These are phyloP conservation scores for Lophius americanus DNA, from an alignment of 2,797 vertebrate genomes.

Conservation along the genomic window DNA sequence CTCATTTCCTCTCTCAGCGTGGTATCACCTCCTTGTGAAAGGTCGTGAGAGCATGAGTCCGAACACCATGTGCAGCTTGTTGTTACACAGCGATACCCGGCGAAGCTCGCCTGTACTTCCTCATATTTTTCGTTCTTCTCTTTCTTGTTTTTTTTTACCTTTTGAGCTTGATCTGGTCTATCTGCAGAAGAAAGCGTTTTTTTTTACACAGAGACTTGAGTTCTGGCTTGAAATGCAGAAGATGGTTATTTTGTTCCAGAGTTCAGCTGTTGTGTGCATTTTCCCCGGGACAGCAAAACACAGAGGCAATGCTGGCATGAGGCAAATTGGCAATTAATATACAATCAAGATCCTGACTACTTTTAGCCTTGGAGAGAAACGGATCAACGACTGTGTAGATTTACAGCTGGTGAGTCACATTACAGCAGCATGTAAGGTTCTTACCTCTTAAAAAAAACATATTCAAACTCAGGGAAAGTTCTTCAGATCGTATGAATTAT, in stretches of 20 bases:
- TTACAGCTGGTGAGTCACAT: slow-evolving; percentile 26
- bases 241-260: slow-evolving; percentile 22
- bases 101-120: slow-evolving; percentile 10
- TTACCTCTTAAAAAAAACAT: not conserved
- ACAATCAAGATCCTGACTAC: slow-evolving; percentile 32
- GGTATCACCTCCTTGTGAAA: slow-evolving; percentile 17
- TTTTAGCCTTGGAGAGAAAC: slow-evolving; percentile 29
- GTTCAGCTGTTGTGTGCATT: slow-evolving; percentile 6
- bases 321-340: slow-evolving; percentile 61
- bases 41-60: not conserved
- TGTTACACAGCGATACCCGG: not conserved
- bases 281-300: slow-evolving; percentile 27
- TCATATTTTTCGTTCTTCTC: slow-evolving; percentile 11
- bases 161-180: slow-evolving; percentile 22
- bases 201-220: not conserved
- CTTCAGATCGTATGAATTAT: slow-evolving; percentile 11
- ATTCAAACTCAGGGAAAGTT: slow-evolving; percentile 17
- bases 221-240: slow-evolving; percentile 19
- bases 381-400: slow-evolving; percentile 4
- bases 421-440: not conserved
- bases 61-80: slow-evolving; percentile 1
- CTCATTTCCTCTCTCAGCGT: slow-evolving; percentile 31
- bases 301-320: slow-evolving; percentile 55
- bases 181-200: slow-evolving; percentile 9
- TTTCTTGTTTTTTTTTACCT: slow-evolving; percentile 22